Evolutionary conservation across 2,113 vertebrate genomes (phyloP), one percentile per base, ranked within the genome.

Genomic region (Sturnira hondurensis): DNA sequence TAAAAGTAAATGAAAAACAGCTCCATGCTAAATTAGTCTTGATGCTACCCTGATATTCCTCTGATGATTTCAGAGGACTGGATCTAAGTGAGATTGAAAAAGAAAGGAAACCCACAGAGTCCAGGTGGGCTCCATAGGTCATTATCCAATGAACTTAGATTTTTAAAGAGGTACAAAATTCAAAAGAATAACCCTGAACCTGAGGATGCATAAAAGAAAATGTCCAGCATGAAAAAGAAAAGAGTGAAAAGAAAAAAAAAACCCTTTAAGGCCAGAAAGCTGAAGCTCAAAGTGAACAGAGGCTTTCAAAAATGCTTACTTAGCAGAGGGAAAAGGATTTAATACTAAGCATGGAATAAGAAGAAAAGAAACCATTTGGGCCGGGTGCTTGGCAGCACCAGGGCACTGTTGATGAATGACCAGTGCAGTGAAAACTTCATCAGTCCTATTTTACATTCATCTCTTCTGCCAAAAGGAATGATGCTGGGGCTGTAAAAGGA

Each of bases 371-470:
- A 70, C n/a, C 15, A 26, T 92, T 77, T 77, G 88, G 96, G 91
- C 86, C 2, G 16, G 54, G 74, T 31, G 65, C 85, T 95, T 95
- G 96, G 96, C 83, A 89, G 52, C 90, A 67, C 67, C 45, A 19
- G 74, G 84, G 73, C 28, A 74, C 86, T 86, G 81, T 24, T 92
- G 91, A 96, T 97, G 96, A 96, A 95, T 91, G 95, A 76, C 63
- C 45, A 77, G 47, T 56, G 61, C 70, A 90, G 91, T 70, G 88
- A 50, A 92, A 22, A 87, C 45, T 89, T 93, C 61, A 13, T 82
- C 88, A 74, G 36, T 54, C 68, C 91, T 94, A 22, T 61, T 96
- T 96, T 80, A 78, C 91, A 97, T 94, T 93, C 97, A 90, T 92
- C 88, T 77, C 52, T 90, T 90, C 85, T 96, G 96, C 97, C 97